phyloP scores from a whole-genome alignment of 2,797 vertebrate genomes.

The Molossus molossus region DNA sequence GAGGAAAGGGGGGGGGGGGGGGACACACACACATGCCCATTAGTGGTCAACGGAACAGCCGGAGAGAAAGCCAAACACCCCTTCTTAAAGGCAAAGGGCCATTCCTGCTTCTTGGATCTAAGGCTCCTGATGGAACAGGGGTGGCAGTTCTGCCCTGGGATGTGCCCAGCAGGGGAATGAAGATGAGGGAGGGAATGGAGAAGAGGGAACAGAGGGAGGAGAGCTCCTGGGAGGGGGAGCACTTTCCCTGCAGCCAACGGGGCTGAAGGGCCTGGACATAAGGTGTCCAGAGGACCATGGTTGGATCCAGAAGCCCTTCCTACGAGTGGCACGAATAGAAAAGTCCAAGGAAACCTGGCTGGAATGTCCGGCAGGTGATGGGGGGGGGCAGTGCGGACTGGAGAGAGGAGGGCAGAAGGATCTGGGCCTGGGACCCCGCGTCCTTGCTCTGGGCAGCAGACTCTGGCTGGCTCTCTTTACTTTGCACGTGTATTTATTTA shows the following conservation, averaged over 20 bases:
- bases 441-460: not conserved
- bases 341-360: not conserved
- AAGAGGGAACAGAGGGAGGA: too few species aligned
- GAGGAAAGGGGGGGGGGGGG: not conserved
- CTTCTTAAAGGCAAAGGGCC: not conserved
- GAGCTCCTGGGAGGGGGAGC: not conserved
- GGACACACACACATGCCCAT: fast-evolving
- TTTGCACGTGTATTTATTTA: not conserved
- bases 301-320: not conserved
- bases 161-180: fast-evolving
- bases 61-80: not conserved
- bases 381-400: not conserved
- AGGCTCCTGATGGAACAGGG: not conserved
- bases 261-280: not conserved
- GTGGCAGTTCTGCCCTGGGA: not conserved
- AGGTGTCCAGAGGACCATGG: not conserved
- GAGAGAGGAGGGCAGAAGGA: not conserved
- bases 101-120: not conserved
- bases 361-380: too few species aligned
- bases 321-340: not conserved
- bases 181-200: not conserved
- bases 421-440: fast-evolving
- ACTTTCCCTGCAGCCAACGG: not conserved
- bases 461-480: not conserved
- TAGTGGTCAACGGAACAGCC: fast-evolving